phyloP scores from a whole-genome alignment of 92 coral and sea anemone genomes.

The Palythoa caribaeorum region DNA sequence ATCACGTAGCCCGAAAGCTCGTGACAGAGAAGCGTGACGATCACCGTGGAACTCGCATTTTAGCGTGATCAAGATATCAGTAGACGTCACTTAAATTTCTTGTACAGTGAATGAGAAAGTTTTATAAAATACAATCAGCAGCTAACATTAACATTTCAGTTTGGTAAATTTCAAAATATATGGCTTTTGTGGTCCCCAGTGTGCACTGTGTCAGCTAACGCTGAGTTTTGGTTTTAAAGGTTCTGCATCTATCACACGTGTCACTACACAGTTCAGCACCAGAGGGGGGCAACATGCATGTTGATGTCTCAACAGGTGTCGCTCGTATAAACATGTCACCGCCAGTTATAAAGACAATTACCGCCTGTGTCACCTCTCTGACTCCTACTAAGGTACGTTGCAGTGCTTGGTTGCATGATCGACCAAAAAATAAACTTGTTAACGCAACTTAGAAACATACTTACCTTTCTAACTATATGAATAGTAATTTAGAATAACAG shows the following conservation, averaged over 20 bases:
- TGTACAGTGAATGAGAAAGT: too few relatives aligned
- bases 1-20: too few relatives aligned
- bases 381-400: constrained; percentile 78
- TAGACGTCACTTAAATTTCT: too few relatives aligned
- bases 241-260: constrained; percentile 82
- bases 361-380: constrained; percentile 85
- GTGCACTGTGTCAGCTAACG: background rate
- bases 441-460: background rate
- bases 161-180: background rate
- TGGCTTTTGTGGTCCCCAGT: background rate
- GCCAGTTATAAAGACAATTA: constrained; percentile 82
- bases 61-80: too few relatives aligned
- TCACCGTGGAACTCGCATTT: too few relatives aligned
- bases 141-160: background rate
- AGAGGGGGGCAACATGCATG: constrained; percentile 84
- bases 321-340: constrained; percentile 93
- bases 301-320: constrained; percentile 82
- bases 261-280: constrained; percentile 85
- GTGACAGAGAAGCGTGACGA: too few relatives aligned
- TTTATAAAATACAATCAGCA: too few relatives aligned
- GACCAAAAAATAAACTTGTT: background rate
- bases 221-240: constrained; percentile 53
- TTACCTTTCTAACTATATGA: background rate
- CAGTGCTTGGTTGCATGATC: background rate
- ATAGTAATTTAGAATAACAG: too few relatives aligned